A percentile compares a stretch with the other conserved stretches of the same genome.
Evolutionary conservation across 2,797 vertebrate species (phyloP).

Genomic region (Muraenolepis orangiensis): DNA sequence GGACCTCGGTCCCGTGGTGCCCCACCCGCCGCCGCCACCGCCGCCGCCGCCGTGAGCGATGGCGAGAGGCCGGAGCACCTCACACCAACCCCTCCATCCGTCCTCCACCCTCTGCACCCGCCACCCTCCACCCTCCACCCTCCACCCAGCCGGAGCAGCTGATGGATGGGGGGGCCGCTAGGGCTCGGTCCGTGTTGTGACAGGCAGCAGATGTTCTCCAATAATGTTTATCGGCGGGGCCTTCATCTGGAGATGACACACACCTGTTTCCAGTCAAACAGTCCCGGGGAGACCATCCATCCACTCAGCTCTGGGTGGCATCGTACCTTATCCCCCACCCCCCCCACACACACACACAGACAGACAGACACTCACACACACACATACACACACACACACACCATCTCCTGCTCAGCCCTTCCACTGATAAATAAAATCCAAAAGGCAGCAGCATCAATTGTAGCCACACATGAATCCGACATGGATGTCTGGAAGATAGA

Average conservation of each 20-base stretch:
- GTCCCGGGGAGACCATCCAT: slow-evolving; percentile 65
- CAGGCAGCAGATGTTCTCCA: slow-evolving; percentile 82
- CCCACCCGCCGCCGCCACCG: background rate
- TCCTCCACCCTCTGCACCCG: background rate
- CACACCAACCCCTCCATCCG: background rate
- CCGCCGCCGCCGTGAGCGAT: background rate
- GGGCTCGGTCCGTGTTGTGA: slow-evolving; percentile 68
- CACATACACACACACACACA: background rate
- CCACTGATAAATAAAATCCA: background rate
- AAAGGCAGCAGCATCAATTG: background rate
- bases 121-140: background rate
- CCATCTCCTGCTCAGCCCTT: background rate
- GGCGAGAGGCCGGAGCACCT: background rate
- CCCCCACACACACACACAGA: slow-evolving; percentile 23
- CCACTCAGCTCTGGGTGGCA: slow-evolving; percentile 66
- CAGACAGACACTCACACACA: background rate
- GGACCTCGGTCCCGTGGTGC: too few species aligned
- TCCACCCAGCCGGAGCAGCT: slow-evolving; percentile 41
- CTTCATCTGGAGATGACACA: slow-evolving; percentile 76
- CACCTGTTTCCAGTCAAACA: slow-evolving; percentile 80
- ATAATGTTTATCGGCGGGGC: slow-evolving; percentile 79
- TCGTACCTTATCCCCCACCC: slow-evolving; percentile 39
- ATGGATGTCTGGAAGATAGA: background rate
- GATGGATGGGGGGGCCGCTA: slow-evolving; percentile 69
- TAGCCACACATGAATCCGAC: background rate